A percentile compares a stretch with the other conserved stretches of the same genome.
phyloP scores from a whole-genome alignment of 2,113 vertebrate genomes.

The Ovis aries region DNA sequence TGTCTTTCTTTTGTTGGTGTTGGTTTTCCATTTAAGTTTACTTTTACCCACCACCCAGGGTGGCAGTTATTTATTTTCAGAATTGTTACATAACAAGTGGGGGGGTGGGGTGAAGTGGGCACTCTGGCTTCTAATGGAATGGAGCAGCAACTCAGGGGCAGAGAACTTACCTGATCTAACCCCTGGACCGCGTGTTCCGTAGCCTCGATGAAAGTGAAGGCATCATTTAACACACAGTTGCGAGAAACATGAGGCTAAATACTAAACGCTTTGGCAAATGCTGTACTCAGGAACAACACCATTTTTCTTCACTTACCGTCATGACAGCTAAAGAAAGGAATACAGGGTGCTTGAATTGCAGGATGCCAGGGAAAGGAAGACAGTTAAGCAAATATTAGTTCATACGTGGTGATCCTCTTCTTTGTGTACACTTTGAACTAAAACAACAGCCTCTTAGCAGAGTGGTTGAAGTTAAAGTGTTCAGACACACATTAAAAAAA shows the following conservation, averaged over 20 bases:
- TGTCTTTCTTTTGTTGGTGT: background rate
- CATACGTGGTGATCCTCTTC: background rate
- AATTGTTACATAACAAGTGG: background rate
- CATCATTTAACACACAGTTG: background rate
- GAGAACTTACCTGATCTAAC: background rate
- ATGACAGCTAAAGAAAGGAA: background rate
- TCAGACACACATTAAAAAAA: constrained; percentile 24
- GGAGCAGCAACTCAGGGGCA: background rate
- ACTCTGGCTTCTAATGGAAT: background rate
- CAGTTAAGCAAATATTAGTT: constrained; percentile 47
- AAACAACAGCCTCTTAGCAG: constrained; percentile 62
- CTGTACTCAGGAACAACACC: background rate
- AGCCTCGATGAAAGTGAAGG: background rate
- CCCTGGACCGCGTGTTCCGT: background rate
- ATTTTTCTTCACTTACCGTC: constrained; percentile 4
- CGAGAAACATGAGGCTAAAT: background rate
- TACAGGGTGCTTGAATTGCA: background rate
- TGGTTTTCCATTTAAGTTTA: background rate
- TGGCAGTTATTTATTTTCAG: background rate
- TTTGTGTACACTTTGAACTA: constrained; percentile 34
- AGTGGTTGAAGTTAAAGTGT: constrained; percentile 36
- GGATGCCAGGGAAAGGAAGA: background rate
- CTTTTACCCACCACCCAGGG: background rate
- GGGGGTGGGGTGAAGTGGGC: background rate
- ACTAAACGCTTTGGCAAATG: background rate